A percentile compares a stretch with the other conserved stretches of the same genome.
phyloP scores from a whole-genome alignment of 2,888 invertebrate genomes.

The Epirrhoe tristata region DNA sequence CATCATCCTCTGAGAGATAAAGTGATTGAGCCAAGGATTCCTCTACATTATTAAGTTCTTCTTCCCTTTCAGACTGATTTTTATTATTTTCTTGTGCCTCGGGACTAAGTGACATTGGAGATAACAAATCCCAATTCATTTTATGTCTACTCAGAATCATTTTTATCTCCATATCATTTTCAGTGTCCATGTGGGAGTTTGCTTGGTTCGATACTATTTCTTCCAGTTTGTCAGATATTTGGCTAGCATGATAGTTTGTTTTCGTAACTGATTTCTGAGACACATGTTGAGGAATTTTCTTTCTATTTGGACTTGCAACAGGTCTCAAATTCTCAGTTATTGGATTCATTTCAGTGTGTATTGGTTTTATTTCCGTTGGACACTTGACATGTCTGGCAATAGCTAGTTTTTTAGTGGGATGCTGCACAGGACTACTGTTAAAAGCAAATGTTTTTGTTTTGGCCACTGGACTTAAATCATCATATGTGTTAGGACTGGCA shows the following conservation, averaged over 20 bases:
- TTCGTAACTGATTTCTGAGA: not conserved
- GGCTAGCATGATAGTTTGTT: not conserved
- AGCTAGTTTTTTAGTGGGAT: not conserved
- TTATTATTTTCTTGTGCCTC: slow-evolving; percentile 13
- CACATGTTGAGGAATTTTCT: not conserved
- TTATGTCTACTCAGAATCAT: slow-evolving; percentile 44
- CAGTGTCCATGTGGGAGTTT: slow-evolving; percentile 37
- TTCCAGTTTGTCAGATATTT: slow-evolving; percentile 2
- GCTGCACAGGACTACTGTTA: not conserved
- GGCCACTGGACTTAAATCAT: not conserved
- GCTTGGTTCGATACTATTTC: slow-evolving; percentile 16
- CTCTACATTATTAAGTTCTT: not conserved
- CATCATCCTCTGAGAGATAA: slow-evolving; percentile 8
- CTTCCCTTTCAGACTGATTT: slow-evolving; percentile 1
- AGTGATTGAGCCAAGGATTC: slow-evolving; percentile 10
- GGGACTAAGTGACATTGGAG: slow-evolving; percentile 29
- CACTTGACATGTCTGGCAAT: not conserved
- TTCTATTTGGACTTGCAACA: slow-evolving; percentile 5
- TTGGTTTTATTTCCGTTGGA: not conserved
- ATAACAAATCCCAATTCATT: slow-evolving; percentile 25
- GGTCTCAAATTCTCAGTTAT: not conserved
- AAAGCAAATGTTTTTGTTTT: not conserved
- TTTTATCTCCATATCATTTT: slow-evolving; percentile 64
- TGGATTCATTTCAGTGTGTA: not conserved
- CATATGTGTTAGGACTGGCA: slow-evolving; percentile 1